phyloP scores from a whole-genome alignment of 2,888 invertebrate species.

The Drosophila helvetica region DNA sequence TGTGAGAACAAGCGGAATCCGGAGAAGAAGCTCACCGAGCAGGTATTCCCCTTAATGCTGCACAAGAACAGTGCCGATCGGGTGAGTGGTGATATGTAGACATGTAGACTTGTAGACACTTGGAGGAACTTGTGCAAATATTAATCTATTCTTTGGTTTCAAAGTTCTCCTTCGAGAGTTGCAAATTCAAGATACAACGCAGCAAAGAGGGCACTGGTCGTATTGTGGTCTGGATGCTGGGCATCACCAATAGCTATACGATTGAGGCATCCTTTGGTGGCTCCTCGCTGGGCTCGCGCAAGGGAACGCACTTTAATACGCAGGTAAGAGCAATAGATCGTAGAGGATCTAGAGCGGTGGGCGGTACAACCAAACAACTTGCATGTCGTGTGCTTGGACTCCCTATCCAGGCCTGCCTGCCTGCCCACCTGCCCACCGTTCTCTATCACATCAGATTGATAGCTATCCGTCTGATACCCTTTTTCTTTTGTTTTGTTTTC shows the following conservation, averaged over 20 bases:
- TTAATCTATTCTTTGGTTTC: not conserved
- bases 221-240: conserved; percentile 97
- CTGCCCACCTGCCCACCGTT: not conserved
- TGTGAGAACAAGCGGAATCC: conserved; percentile 93
- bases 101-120: too few relatives aligned
- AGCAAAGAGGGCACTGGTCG: conserved; percentile 97
- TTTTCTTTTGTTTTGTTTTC: not conserved
- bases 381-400: too few relatives aligned
- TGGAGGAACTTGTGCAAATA: too few relatives aligned
- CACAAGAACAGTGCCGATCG: conserved; percentile 96
- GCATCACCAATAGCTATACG: conserved; percentile 96
- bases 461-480: not conserved
- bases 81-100: too few relatives aligned
- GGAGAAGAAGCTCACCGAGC: conserved; percentile 92
- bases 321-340: conserved; percentile 70
- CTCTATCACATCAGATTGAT: not conserved
- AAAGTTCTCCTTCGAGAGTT: conserved; percentile 96
- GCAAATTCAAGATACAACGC: conserved; percentile 96
- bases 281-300: conserved; percentile 91
- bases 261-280: conserved; percentile 98
- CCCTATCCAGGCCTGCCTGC: too few relatives aligned
- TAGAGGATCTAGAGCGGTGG: too few relatives aligned
- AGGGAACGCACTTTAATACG: conserved; percentile 93
- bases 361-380: not conserved
- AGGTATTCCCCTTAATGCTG: conserved; percentile 97